Evolutionary conservation across 1,140 invertebrate genomes (phyloP), one percentile per base, ranked within the genome.

Genomic region (Solen grandis): DNA sequence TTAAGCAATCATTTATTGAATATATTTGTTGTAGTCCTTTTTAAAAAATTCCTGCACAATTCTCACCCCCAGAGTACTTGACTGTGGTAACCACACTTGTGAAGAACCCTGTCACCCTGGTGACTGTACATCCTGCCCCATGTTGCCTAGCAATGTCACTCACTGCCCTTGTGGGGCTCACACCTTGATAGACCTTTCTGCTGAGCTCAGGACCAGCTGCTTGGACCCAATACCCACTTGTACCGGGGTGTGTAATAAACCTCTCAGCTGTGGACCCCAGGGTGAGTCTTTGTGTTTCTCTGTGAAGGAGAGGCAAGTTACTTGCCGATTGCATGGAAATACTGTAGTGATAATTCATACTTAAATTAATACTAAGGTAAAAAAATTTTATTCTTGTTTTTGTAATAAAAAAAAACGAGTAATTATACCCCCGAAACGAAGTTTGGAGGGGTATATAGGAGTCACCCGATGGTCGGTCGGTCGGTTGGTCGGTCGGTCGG

Each of bases 121-220:
- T 0, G 77, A 85, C 16, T 93, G 92, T 84, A 73, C 75, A 5
- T 41, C 69, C 0, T 93, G 92, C 80, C 54, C 57, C n/a, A 52
- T 88, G 13, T 69, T 87, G 29, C 91, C 92, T 3, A 50, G 52
- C 5, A 87, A 93, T 27, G 94, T 98, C 13, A 94, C 92, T 8
- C 93, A 93, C n/a, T 99, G 98, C 91, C 96, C 95, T 0, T 99
- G 98, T 92, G 97, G 96, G 0, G 95, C 97, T 91, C 96, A 94
- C 5, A 86, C 89, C 1, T 84, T 94, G n/a, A 54, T 81, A 33
- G 88, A 93, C 10, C 82, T 93, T 2, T 82, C 84, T 14, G 69
- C 60, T 29, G 46, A 52, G 16, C 73, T 60, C 41, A 82, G 94
- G 81, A 94, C 91, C 46, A 94, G 93, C 14, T 99, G 98, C 90